Evolutionary conservation across 2,113 vertebrate genomes (phyloP), one percentile per base, ranked within the genome.

Genomic region (Coracopsis vasa): DNA sequence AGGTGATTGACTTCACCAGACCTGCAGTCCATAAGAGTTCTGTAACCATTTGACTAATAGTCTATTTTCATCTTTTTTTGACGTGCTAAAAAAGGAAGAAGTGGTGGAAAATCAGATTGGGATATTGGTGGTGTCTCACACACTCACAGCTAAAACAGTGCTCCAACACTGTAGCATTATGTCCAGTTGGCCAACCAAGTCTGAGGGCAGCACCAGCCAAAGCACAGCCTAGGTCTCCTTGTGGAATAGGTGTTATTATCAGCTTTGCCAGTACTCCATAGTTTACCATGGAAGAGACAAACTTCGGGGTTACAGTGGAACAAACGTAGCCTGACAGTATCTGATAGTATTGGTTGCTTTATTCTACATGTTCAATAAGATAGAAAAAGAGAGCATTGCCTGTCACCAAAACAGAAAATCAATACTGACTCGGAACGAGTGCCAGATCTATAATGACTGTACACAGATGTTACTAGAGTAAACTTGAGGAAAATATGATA

Each of bases 401-500:
- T 90, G 51, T 53, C 82, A 88, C 45, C 53, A 61, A 41, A 81
- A 70, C 25, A 69, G 69, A 80, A 91, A 88, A 91, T 92, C 10
- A 88, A 70, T 5, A 61, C 13, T 1, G 9, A 16, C 90, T 92
- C 74, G 20, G 87, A 89, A 70, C 31, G 5, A 61, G 61, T 1
- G 60, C 90, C 93, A 91, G 88, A 71, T 58, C 93, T 85, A 14
- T 89, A 91, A 96, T 93, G 96, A 88, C 89, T 85, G 82, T 81
- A 90, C 97, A 94, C 97, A 97, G 97, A 96, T 97, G 96, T 96
- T 97, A 83, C 20, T 39, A 51, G 79, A 92, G 93, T 37, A 96
- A 95, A 94, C 95, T 93, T 80, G 92, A 93, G 85, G 80, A 96
- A 94, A 94, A 94, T 58, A 51, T 66, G 90, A 94, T 74, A 90